A percentile compares a stretch with the other conserved stretches of the same genome.
Conservation (phyloP, 2,888 invertebrate genomes). For the Alsophila aescularia region DNA sequence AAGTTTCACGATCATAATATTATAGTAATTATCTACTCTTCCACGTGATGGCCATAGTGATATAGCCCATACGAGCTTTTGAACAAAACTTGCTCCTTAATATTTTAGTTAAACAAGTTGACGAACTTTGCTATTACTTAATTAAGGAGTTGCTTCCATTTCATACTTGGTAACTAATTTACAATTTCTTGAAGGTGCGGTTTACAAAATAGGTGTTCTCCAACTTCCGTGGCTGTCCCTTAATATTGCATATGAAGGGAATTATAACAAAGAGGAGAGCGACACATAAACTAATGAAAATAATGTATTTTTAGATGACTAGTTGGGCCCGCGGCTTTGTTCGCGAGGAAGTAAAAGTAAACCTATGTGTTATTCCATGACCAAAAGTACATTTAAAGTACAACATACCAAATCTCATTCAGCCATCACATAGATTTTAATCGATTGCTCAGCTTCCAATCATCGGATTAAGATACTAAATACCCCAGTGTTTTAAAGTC, state of each 20-base stretch:
- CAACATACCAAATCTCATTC: too few species aligned
- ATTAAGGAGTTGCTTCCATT: conserved; percentile 41
- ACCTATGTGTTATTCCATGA: too few species aligned
- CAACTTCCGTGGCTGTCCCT: background rate
- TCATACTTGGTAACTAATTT: conserved; percentile 35
- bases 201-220: conserved; percentile 15
- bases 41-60: conserved; percentile 23
- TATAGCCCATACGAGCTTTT: conserved; percentile 29
- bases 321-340: too few species aligned
- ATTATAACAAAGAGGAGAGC: background rate
- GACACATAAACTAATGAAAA: too few species aligned
- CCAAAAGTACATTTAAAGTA: too few species aligned
- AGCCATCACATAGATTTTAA: too few species aligned
- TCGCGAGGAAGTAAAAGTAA: too few species aligned
- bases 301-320: too few species aligned
- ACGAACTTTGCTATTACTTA: conserved; percentile 47
- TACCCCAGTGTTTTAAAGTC: too few species aligned
- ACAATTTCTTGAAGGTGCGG: conserved; percentile 29
- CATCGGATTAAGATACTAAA: too few species aligned
- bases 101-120: conserved; percentile 46
- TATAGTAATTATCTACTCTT: background rate
- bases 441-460: too few species aligned
- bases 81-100: conserved; percentile 43
- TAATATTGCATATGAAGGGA: background rate
- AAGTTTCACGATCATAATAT: background rate